A percentile compares a stretch with the other conserved stretches of the same genome.
phyloP scores from a whole-genome alignment of 2,797 vertebrate species.

The Epinephelus coioides region DNA sequence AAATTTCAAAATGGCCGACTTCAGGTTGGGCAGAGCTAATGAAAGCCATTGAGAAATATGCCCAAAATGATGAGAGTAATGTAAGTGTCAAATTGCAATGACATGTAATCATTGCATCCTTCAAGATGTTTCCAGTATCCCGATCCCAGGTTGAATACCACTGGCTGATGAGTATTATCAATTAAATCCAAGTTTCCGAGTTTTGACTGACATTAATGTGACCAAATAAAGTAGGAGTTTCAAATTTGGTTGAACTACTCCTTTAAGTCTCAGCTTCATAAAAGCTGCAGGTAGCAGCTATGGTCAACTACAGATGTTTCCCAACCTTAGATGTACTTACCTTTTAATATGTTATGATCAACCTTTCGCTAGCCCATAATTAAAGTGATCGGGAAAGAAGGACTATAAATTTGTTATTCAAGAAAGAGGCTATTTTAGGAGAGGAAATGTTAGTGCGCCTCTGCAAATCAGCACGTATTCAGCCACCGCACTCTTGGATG shows the following conservation, averaged over 20 bases:
- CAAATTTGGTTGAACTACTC: not conserved
- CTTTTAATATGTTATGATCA: conserved; percentile 9
- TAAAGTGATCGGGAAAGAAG: conserved; percentile 21
- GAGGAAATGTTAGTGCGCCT: conserved; percentile 50
- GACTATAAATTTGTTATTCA: conserved; percentile 27
- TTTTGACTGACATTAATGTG: conserved; percentile 1
- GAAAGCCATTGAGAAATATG: no score
- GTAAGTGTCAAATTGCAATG: rapidly evolving
- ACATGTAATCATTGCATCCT: not conserved
- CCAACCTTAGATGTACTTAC: not conserved
- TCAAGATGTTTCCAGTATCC: not conserved
- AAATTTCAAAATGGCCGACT: no score
- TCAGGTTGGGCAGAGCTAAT: no score
- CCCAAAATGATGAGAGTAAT: no score
- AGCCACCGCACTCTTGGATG: conserved; percentile 56
- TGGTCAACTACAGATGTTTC: not conserved
- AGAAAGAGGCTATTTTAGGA: conserved; percentile 45
- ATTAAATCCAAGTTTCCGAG: not conserved
- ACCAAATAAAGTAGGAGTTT: conserved; percentile 8
- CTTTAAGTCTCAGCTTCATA: not conserved
- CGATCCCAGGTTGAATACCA: not conserved
- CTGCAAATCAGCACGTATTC: conserved; percentile 66
- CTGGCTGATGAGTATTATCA: not conserved
- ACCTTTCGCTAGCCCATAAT: not conserved
- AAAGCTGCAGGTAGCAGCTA: not conserved